Conservation (phyloP, 2,113 vertebrate genomes). For the Microcebus ravelobensis region DNA sequence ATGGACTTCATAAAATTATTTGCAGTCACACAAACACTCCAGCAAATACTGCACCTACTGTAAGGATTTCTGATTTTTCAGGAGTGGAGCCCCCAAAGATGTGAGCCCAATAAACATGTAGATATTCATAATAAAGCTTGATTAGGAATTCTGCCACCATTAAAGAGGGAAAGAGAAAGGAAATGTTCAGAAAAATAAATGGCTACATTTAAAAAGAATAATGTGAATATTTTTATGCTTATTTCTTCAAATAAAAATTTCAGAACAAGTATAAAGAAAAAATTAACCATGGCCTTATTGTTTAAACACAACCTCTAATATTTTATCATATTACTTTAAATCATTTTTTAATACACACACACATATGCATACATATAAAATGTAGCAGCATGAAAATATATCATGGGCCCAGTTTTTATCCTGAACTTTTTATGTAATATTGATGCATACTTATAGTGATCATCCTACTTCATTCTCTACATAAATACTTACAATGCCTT, state of each 20-base stretch:
- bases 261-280: neutral
- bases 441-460: neutral
- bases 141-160: neutral
- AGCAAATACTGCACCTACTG: neutral
- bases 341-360: neutral
- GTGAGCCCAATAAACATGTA: neutral
- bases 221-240: neutral
- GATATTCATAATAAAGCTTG: neutral
- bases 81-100: neutral
- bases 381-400: neutral
- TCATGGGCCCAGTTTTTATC: neutral
- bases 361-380: neutral
- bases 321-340: neutral
- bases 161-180: neutral
- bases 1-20: neutral
- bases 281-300: neutral
- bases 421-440: neutral
- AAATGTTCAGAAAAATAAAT: neutral
- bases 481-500: neutral
- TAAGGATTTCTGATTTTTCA: neutral
- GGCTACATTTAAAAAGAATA: neutral
- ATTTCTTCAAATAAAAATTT: constrained; percentile 13
- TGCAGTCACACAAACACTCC: neutral
- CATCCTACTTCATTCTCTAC: neutral
- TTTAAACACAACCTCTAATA: neutral